Conservation (phyloP, 2,888 invertebrate genomes). For the Frankliniella fusca region DNA sequence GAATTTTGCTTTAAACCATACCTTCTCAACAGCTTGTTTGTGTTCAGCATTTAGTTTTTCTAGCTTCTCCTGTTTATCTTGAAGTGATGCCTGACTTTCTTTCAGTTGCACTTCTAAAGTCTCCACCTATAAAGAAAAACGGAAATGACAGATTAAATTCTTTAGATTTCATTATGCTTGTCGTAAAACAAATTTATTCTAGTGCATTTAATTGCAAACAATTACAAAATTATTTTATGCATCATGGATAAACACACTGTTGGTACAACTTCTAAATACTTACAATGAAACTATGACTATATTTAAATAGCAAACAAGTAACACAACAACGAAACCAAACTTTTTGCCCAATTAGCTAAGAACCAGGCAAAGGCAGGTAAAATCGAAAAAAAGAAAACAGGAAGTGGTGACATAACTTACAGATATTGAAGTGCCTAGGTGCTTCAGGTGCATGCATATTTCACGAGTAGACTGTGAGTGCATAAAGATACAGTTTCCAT, state of each 20-base stretch:
- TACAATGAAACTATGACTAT: neutral
- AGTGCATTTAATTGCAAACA: neutral
- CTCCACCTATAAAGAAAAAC: constrained; percentile 59
- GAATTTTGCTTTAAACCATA: constrained; percentile 33
- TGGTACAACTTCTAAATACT: neutral
- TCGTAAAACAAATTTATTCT: no score
- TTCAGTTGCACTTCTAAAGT: constrained; percentile 71
- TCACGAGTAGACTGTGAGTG: neutral
- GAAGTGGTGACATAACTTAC: neutral
- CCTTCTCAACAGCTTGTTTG: constrained; percentile 69
- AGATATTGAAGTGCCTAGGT: neutral
- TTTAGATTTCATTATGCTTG: no score
- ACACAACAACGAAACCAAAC: neutral
- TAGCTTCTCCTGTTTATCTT: constrained; percentile 59
- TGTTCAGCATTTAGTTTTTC: constrained; percentile 66
- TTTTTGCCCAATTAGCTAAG: neutral
- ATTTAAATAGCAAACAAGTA: neutral
- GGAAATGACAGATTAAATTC: neutral
- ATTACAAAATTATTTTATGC: neutral
- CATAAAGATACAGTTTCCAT: neutral
- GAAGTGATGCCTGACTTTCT: constrained; percentile 61
- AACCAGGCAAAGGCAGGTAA: no score
- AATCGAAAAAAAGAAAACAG: neutral
- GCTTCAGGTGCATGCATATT: constrained; percentile 14
- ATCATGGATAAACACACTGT: neutral